Conservation (phyloP, 2,888 invertebrate species). For the Resseliella maxima region DNA sequence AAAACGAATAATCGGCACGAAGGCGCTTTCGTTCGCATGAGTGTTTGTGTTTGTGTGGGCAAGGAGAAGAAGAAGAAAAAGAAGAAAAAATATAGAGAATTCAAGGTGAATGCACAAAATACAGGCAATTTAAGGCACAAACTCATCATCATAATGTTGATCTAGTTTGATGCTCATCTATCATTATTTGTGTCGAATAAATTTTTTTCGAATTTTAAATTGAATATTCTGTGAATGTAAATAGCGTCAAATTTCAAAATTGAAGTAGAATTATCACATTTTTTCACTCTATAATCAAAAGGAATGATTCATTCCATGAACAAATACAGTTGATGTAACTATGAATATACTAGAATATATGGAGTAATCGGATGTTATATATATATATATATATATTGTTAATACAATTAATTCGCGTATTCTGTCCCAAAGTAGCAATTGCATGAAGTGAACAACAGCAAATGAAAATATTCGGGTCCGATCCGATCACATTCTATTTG, state of each 20-base stretch:
- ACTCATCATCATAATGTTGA: slow-evolving; percentile 6
- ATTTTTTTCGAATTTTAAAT: background rate
- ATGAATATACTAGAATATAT: too few relatives aligned
- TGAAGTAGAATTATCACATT: background rate
- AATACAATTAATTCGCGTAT: slow-evolving; percentile 30
- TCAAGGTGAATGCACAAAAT: slow-evolving; percentile 19
- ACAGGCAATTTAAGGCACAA: background rate
- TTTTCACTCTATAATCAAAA: background rate
- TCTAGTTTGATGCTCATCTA: background rate
- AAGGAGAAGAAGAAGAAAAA: background rate
- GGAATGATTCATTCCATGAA: background rate
- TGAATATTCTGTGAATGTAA: background rate
- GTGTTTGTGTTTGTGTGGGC: slow-evolving; percentile 16
- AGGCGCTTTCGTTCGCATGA: background rate
- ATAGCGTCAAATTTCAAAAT: background rate
- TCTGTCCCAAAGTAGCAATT: background rate
- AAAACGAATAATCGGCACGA: background rate
- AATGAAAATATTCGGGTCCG: background rate
- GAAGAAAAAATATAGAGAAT: background rate
- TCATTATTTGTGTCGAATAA: background rate
- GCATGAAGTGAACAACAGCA: background rate
- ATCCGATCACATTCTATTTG: background rate
- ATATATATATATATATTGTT: too few relatives aligned
- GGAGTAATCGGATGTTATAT: background rate
- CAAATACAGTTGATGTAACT: background rate